phyloP scores from a whole-genome alignment of 2,797 vertebrate species.

The Sebastes trivittatus region DNA sequence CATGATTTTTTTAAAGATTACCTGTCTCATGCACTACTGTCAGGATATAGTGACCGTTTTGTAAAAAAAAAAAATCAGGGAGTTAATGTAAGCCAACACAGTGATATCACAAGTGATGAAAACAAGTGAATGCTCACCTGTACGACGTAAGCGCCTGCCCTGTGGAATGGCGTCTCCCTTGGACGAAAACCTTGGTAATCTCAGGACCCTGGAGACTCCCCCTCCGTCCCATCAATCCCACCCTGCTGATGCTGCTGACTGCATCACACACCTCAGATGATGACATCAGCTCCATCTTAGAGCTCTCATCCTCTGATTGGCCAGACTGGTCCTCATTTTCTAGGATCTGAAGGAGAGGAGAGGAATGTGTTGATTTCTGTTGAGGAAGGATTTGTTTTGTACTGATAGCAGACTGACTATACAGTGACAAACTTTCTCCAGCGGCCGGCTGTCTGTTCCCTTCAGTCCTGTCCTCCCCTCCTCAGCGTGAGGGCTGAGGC shows the following conservation, averaged over 20 bases:
- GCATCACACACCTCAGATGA: slow-evolving; percentile 65
- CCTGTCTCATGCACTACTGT: too few relatives aligned
- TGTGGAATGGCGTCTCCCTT: slow-evolving; percentile 74
- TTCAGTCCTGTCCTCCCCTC: slow-evolving; percentile 73
- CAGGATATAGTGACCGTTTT: too few relatives aligned
- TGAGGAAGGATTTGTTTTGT: neutral
- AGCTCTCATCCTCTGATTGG: slow-evolving; percentile 64
- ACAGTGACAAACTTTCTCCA: slow-evolving; percentile 77
- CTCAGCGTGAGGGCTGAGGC: slow-evolving; percentile 73
- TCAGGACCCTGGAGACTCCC: slow-evolving; percentile 76
- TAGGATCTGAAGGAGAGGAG: slow-evolving; percentile 69
- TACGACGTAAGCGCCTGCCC: slow-evolving; percentile 66
- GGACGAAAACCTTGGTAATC: slow-evolving; percentile 56
- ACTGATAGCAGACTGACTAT: neutral
- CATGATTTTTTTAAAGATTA: too few relatives aligned
- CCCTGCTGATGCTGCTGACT: slow-evolving; percentile 40
- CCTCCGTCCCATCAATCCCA: slow-evolving; percentile 59
- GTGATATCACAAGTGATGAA: neutral
- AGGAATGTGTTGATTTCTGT: neutral
- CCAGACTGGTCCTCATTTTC: slow-evolving; percentile 81
- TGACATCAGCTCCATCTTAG: slow-evolving; percentile 19
- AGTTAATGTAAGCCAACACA: neutral
- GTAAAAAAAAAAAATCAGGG: neutral
- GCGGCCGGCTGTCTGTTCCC: slow-evolving; percentile 71
- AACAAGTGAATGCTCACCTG: slow-evolving; percentile 58